A percentile compares a stretch with the other conserved stretches of the same genome.
Evolutionary conservation across 2,797 vertebrate genomes (phyloP).

Genomic region (Aeoliscus strigatus): DNA sequence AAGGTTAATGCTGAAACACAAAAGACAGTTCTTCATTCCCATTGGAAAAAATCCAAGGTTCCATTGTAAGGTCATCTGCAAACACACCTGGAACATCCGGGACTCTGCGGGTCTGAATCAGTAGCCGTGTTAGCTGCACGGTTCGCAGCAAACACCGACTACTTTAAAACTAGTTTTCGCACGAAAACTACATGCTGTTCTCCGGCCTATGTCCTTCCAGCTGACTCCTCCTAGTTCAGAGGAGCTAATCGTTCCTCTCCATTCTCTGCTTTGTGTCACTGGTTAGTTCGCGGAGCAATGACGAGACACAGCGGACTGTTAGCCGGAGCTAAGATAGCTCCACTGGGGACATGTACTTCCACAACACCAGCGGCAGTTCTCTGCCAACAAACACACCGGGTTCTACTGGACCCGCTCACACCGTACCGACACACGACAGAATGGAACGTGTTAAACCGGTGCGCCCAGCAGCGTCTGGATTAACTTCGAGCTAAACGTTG

Average conservation of each 20-base stretch:
- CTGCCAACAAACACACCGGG: neutral
- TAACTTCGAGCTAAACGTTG: conserved; percentile 63
- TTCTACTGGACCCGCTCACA: neutral
- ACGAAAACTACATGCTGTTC: neutral
- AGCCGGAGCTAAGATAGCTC: conserved; percentile 36
- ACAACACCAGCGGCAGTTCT: conserved; percentile 15
- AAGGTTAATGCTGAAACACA: neutral
- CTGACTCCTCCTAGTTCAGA: neutral
- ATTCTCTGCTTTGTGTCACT: neutral
- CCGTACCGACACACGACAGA: neutral
- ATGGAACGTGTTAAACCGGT: conserved; percentile 20
- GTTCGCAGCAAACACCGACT: conserved; percentile 16
- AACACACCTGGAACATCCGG: too few relatives aligned
- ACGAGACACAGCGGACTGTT: conserved; percentile 15
- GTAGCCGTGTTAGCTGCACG: neutral
- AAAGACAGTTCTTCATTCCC: too few relatives aligned
- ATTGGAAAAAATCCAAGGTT: too few relatives aligned
- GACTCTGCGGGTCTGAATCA: too few relatives aligned
- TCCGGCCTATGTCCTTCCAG: neutral
- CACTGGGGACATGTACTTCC: conserved; percentile 24
- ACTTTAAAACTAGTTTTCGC: conserved; percentile 25
- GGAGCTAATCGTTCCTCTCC: neutral
- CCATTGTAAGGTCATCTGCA: too few relatives aligned
- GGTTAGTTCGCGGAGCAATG: conserved; percentile 14
- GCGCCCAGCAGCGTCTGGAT: conserved; percentile 21